These are phyloP conservation scores for Cryptomyrus ogoouensis DNA, from an alignment of 2,113 vertebrate genomes.

Conservation along the genomic window DNA sequence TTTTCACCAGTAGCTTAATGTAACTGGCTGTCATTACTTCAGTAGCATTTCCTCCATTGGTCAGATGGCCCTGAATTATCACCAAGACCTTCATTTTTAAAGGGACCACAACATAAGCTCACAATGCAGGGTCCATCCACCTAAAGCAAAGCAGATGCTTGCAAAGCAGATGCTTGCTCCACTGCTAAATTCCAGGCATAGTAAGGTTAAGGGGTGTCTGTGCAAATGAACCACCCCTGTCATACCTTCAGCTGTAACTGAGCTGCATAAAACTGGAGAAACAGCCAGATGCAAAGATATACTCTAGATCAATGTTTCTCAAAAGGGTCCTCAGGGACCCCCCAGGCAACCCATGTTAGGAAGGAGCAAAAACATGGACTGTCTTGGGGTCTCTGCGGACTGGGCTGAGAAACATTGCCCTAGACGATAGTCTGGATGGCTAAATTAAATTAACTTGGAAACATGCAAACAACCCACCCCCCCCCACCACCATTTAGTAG, in stretches of 20 bases:
- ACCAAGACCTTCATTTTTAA: neutral
- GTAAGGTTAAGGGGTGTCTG: neutral
- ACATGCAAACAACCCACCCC: neutral
- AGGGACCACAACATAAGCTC: neutral
- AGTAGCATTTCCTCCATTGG: neutral
- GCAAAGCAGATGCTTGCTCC: neutral
- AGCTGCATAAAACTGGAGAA: neutral
- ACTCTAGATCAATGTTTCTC: neutral
- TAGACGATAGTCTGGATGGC: neutral
- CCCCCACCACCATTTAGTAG: neutral
- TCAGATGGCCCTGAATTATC: neutral
- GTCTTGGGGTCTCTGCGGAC: neutral
- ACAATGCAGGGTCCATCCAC: neutral
- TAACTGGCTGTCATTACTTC: neutral
- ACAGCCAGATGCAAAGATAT: neutral
- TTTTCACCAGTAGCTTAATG: neutral
- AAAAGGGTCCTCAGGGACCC: neutral
- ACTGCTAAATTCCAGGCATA: neutral
- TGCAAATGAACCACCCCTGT: neutral
- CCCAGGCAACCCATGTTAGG: neutral
- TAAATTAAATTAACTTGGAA: neutral
- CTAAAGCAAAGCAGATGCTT: neutral
- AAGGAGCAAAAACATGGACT: neutral
- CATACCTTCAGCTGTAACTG: neutral
- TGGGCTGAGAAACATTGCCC: neutral